A percentile compares a stretch with the other conserved stretches of the same genome.
These are phyloP conservation scores for Drosophila erecta DNA, from an alignment of 1,140 invertebrate species.

Conservation along the genomic window DNA sequence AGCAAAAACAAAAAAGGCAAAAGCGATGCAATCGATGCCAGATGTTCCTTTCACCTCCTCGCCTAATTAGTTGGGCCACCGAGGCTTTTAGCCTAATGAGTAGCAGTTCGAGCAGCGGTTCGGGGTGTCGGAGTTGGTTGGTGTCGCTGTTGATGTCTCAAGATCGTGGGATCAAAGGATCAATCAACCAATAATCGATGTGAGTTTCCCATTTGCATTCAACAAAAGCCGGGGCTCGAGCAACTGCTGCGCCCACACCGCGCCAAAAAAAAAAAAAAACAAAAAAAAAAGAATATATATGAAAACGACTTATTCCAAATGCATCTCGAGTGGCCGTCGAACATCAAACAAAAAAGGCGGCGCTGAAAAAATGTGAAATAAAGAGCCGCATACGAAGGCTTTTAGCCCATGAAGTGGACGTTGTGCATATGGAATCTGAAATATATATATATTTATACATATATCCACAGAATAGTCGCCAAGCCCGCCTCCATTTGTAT, in stretches of 20 bases:
- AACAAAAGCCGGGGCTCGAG: background rate
- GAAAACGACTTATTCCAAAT: slow-evolving; percentile 52
- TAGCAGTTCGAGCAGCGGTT: too few species aligned
- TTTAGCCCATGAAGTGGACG: slow-evolving; percentile 70
- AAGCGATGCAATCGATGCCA: slow-evolving; percentile 34
- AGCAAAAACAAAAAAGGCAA: slow-evolving; percentile 62
- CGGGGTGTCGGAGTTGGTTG: background rate
- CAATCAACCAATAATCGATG: slow-evolving; percentile 54
- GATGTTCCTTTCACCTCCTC: slow-evolving; percentile 35
- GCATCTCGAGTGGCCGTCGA: slow-evolving; percentile 73
- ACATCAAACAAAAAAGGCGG: slow-evolving; percentile 72
- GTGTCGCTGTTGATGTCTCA: background rate
- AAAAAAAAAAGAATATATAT: background rate
- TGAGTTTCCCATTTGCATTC: slow-evolving; percentile 44
- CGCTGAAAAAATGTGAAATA: slow-evolving; percentile 11
- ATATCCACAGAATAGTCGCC: slow-evolving; percentile 11
- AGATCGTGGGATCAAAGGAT: slow-evolving; percentile 49
- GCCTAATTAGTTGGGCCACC: slow-evolving; percentile 57
- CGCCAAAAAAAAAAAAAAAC: background rate
- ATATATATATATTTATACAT: background rate
- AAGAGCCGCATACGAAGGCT: slow-evolving; percentile 50
- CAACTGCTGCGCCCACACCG: slow-evolving; percentile 11
- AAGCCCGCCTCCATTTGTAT: slow-evolving; percentile 31
- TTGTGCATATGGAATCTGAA: slow-evolving; percentile 48
- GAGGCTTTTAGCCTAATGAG: slow-evolving; percentile 74